Evolutionary conservation across 1,140 invertebrate genomes (phyloP).

Genomic region (Holotrichia oblita): DNA sequence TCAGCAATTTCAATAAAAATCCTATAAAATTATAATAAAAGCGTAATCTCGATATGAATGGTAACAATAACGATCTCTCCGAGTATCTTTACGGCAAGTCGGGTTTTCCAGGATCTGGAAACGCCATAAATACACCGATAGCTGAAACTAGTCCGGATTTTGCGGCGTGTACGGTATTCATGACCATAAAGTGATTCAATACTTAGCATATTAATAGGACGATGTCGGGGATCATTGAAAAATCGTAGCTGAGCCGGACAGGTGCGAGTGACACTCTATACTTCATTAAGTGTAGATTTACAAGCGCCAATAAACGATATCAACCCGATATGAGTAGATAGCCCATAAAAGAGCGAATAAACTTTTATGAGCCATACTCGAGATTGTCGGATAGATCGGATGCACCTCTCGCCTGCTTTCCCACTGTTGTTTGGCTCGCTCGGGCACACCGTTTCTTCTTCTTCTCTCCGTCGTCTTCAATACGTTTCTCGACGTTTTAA

Average conservation of each 20-base stretch:
- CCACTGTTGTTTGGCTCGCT: conserved; percentile 30
- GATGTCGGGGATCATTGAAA: conserved; percentile 28
- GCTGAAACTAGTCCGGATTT: conserved; percentile 31
- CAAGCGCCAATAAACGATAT: conserved; percentile 58
- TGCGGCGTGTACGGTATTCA: neutral
- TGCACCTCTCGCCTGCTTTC: conserved; percentile 35
- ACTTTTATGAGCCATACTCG: conserved; percentile 55
- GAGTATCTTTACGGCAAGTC: conserved; percentile 26
- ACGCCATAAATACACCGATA: conserved; percentile 29
- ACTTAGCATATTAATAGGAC: conserved; percentile 35
- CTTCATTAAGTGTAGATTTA: conserved; percentile 56
- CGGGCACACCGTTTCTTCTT: neutral
- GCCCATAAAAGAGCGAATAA: conserved; percentile 56
- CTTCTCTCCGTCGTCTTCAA: conserved; percentile 14
- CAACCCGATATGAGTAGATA: conserved; percentile 53
- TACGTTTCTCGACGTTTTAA: conserved; percentile 38
- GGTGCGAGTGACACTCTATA: conserved; percentile 56
- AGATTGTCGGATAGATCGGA: conserved; percentile 44
- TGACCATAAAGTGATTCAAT: conserved; percentile 30
- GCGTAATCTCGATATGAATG: conserved; percentile 35
- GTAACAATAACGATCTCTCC: conserved; percentile 27
- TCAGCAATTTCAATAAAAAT: conserved; percentile 33
- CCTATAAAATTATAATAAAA: conserved; percentile 33
- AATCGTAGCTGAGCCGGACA: conserved; percentile 46
- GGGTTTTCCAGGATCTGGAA: conserved; percentile 28